Percentiles rank a stretch among this genome's conserved stretches.
Conservation (phyloP, 2,888 invertebrate species). For the Peribatodes rhomboidaria region DNA sequence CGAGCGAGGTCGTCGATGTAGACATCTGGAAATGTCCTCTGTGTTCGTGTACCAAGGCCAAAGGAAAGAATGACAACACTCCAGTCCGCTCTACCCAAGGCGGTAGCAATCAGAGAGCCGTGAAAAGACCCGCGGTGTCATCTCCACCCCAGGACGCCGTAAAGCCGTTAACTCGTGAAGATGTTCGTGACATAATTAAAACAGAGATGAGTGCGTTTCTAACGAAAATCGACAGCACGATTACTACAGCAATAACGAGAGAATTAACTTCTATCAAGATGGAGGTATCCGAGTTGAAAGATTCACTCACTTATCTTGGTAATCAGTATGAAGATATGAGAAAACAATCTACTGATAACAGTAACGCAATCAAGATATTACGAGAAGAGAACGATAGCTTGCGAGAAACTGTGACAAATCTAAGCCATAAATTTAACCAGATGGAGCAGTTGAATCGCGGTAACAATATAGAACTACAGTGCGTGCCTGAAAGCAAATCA, state of each 20-base stretch:
- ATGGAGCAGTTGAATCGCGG: slow-evolving; percentile 3
- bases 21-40: background rate
- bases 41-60: background rate
- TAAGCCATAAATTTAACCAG: background rate
- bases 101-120: background rate
- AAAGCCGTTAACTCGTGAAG: background rate
- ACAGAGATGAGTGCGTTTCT: background rate
- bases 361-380: background rate
- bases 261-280: background rate
- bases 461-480: slow-evolving; percentile 4
- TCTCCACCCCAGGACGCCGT: background rate
- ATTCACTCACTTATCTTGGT: background rate
- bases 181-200: background rate
- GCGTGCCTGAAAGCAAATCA: background rate
- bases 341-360: background rate
- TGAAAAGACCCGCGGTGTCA: background rate
- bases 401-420: background rate
- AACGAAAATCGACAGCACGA: background rate
- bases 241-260: background rate
- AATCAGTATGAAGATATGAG: too few species aligned
- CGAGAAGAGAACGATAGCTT: background rate
- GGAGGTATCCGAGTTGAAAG: background rate
- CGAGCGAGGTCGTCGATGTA: background rate
- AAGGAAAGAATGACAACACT: slow-evolving; percentile 2
- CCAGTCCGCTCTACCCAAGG: background rate